Conservation (phyloP, 2,113 vertebrate genomes). For the Colaptes auratus region DNA sequence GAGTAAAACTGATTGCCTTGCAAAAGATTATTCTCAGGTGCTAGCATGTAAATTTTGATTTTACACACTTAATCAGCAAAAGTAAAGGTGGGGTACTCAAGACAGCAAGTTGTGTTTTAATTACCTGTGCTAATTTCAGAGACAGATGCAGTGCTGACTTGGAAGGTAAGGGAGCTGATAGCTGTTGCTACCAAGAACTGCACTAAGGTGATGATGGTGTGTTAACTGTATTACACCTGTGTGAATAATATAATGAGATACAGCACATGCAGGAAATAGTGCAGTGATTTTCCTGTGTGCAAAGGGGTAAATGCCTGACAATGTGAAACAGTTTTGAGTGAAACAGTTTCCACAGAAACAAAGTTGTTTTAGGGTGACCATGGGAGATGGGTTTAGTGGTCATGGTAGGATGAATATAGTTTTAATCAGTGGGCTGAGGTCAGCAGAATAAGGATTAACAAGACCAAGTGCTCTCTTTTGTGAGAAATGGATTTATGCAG, state of each 20-base stretch:
- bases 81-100: not conserved
- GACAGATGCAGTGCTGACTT: not conserved
- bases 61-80: not conserved
- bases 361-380: not conserved
- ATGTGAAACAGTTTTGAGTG: not conserved
- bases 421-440: too few species aligned
- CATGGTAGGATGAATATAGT: not conserved
- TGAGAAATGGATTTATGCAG: not conserved
- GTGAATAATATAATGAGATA: not conserved
- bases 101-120: not conserved
- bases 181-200: not conserved
- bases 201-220: not conserved
- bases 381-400: not conserved
- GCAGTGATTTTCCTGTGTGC: not conserved
- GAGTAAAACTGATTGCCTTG: not conserved
- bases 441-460: too few species aligned
- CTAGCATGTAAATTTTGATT: not conserved
- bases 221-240: not conserved
- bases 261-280: not conserved
- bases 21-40: not conserved
- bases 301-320: not conserved
- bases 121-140: not conserved
- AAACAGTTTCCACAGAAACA: not conserved
- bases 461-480: not conserved
- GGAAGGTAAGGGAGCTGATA: not conserved